Base-by-base conservation (phyloP, 1,140 invertebrate species). In the Linepithema humile region DNA sequence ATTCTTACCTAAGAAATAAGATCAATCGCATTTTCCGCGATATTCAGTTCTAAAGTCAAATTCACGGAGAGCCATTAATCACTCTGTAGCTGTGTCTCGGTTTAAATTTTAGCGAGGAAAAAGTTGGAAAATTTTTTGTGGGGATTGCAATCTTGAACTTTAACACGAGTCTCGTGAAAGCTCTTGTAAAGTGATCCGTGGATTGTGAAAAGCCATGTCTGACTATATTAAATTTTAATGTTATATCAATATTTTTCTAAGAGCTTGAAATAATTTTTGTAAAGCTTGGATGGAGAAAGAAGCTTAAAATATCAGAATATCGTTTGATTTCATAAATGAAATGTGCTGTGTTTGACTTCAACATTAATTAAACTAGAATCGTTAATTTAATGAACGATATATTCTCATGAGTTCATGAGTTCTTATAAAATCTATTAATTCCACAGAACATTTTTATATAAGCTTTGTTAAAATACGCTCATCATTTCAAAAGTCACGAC, bases 401-500 rank as follows among this genome's bases (percentile, higher is more conserved):
- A 64, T 50, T 77, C 35, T 77, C 15, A 40, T 40, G 12, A 75
- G 48, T 75, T 35, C 38, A 12, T 17, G 23, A 59, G 50, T 20
- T 29, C 20, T 64, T 50, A 26, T n/a, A 64, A 50, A 48, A 77
- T 43, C 35, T 2, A 32, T 5, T 50, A 77, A 77, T 65, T 77
- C 15, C 43, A 4, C 20, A 65, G 20, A 65, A 50, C 32, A 65
- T 77, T 77, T 65, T 26, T 50, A 55, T 48, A 23, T n/a, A 29
- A 77, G 43, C 60, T 65, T 17, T 43, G 10, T 43, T 29, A 20
- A 74, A 73, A 12, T 60, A 60, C 23, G 20, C 53, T 65, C 74
- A 17, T 65, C 32, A 77, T 38, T 77, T 23, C 38, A 45, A 77
- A 65, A 32, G 32, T 65, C 60, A 43, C 43, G 60, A 53, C 45